phyloP scores from a whole-genome alignment of 1,140 invertebrate genomes.

The Zaprionus taronus region DNA sequence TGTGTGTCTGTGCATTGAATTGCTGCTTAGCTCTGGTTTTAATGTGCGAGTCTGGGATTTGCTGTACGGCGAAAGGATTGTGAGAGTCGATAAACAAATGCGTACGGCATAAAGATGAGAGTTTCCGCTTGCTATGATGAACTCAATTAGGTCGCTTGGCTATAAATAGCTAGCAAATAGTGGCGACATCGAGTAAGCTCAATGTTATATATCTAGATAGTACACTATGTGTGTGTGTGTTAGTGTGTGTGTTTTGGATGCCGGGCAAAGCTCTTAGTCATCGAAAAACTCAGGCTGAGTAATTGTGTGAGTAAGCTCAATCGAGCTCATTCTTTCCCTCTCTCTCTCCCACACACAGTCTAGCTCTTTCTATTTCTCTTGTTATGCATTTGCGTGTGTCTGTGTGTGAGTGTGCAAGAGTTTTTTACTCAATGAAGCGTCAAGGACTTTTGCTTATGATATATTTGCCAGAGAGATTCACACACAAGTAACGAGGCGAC shows the following conservation, averaged over 20 bases:
- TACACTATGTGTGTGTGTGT: not conserved
- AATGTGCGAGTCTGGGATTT: conserved; percentile 47
- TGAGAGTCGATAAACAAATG: conserved; percentile 48
- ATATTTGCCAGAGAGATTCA: conserved; percentile 59
- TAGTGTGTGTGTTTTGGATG: not conserved
- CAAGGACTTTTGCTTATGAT: conserved; percentile 81
- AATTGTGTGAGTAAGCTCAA: conserved; percentile 52
- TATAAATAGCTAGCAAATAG: conserved; percentile 22
- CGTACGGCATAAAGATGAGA: conserved; percentile 25
- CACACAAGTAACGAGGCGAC: conserved; percentile 34
- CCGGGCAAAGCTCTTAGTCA: conserved; percentile 65
- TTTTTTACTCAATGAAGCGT: conserved; percentile 83
- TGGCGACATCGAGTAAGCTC: not conserved
- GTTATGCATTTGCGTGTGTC: conserved; percentile 1
- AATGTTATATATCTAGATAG: not conserved
- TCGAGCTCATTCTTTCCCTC: not conserved
- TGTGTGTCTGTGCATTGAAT: conserved; percentile 11
- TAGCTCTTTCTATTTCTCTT: conserved; percentile 4
- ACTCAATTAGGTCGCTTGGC: conserved; percentile 34
- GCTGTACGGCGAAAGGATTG: conserved; percentile 37
- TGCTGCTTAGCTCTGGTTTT: conserved; percentile 48
- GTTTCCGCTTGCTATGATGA: conserved; percentile 34
- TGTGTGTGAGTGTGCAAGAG: conserved; percentile 50
- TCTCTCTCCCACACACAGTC: not conserved
- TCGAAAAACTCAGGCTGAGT: conserved; percentile 61